Evolutionary conservation across 37 sponge, comb jelly and placozoan genomes (phyloP), one percentile per base, ranked within the genome.

Genomic region (Spongilla lacustris): DNA sequence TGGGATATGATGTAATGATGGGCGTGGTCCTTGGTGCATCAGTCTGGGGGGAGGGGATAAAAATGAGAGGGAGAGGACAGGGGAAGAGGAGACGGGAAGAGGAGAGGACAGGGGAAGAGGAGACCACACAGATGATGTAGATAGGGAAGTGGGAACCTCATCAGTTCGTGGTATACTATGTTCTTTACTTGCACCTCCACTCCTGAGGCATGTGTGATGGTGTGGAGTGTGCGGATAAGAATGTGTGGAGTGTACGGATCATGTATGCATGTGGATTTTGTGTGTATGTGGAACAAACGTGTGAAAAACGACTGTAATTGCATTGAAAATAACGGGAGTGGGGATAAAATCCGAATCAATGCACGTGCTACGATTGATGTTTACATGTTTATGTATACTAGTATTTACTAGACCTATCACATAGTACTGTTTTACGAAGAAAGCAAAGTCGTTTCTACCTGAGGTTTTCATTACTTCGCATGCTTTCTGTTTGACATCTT

Each of bases 101-200:
- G 58, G 21, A 14, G 12, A 17, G 21, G 19, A 19, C 19, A 58
- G 58, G 41, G 41, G 41, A 41, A 41, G n/a, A n/a, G n/a, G n/a
- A n/a, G n/a, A n/a, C n/a, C n/a, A n/a, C n/a, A n/a, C n/a, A n/a
- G n/a, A n/a, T n/a, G n/a, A n/a, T n/a, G n/a, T n/a, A n/a, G n/a
- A n/a, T n/a, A n/a, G n/a, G n/a, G n/a, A n/a, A n/a, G n/a, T n/a
- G n/a, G n/a, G n/a, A n/a, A 78, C 79, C 50, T 78, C 19, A 74
- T 50, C n/a, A 81, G 24, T 67, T 87, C 87, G 67, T 80, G 71
- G 75, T 81, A 87, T 9, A 87, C 41, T 11, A 75, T 66, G 80
- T 87, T 87, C 75, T 87, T 87, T 30, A 87, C 66, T 25, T 81
- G 81, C 0, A 81, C 68, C 36, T 80, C 50, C 37, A 87, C 34